Conservation (phyloP, 2,797 vertebrate genomes). For the Ambastaia sidthimunki region DNA sequence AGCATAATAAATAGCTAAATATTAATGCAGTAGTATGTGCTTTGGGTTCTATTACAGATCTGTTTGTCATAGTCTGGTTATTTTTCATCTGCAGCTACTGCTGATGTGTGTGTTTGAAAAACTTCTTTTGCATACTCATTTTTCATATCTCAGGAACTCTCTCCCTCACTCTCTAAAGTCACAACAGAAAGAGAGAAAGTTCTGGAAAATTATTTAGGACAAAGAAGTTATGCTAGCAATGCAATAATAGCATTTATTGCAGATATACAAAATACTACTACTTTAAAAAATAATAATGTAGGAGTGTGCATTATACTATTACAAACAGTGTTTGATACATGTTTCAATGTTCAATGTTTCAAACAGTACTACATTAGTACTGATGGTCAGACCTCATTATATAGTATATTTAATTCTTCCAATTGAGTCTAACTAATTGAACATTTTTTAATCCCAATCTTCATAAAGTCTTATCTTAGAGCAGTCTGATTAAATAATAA, state of each 20-base stretch:
- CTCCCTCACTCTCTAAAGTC: not conserved
- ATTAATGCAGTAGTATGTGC: constrained; percentile 22
- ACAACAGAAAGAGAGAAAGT: not conserved
- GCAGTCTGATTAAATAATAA: too few relatives aligned
- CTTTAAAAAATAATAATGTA: too few relatives aligned
- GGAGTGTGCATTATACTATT: too few relatives aligned
- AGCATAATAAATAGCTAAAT: not conserved
- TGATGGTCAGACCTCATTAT: not conserved
- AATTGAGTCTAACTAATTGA: too few relatives aligned
- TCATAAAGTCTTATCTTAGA: too few relatives aligned
- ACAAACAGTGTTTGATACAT: too few relatives aligned
- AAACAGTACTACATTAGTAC: too few relatives aligned
- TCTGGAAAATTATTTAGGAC: not conserved
- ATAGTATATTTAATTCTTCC: too few relatives aligned
- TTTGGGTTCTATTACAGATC: constrained; percentile 2
- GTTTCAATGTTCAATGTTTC: too few relatives aligned
- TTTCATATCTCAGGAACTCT: constrained; percentile 12
- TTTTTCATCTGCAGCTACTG: constrained; percentile 8
- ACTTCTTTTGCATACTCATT: constrained; percentile 25
- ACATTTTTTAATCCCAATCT: too few relatives aligned
- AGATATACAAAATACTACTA: not conserved
- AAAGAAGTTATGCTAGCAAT: not conserved
- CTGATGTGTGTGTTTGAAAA: constrained; percentile 24
- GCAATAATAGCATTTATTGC: not conserved
- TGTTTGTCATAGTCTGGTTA: constrained; percentile 10